Evolutionary conservation across 2,113 vertebrate genomes (phyloP).

Genomic region (Eudyptes chrysolophus): DNA sequence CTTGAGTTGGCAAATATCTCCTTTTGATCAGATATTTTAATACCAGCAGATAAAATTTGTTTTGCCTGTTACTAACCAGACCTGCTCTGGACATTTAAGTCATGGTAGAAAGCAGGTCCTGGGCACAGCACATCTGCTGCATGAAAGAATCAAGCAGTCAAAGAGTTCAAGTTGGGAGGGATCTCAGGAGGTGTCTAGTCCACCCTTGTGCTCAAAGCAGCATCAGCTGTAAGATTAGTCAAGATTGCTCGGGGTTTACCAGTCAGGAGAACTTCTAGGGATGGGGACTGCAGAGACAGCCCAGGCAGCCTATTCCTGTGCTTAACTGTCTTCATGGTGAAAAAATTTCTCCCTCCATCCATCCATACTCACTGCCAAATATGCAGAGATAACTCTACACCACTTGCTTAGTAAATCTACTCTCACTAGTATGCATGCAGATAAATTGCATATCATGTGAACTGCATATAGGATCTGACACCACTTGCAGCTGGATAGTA

Average conservation of each 20-base stretch:
- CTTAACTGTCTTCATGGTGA: not conserved
- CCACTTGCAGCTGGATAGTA: not conserved
- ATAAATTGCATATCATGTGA: not conserved
- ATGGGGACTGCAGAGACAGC: not conserved
- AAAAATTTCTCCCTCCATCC: not conserved
- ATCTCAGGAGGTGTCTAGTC: not conserved
- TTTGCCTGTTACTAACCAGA: not conserved
- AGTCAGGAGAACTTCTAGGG: not conserved
- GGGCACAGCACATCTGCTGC: not conserved
- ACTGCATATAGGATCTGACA: not conserved
- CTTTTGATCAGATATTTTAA: not conserved
- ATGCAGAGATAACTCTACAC: not conserved
- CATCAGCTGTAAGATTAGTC: not conserved
- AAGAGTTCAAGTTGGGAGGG: not conserved
- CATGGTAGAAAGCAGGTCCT: not conserved
- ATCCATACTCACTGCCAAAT: not conserved
- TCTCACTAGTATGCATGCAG: not conserved
- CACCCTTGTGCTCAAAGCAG: not conserved
- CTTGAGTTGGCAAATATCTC: not conserved
- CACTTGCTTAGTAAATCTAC: accelerated
- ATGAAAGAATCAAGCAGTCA: not conserved
- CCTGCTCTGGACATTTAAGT: not conserved
- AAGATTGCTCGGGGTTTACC: not conserved
- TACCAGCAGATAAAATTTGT: not conserved
- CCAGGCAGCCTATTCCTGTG: not conserved